A percentile compares a stretch with the other conserved stretches of the same genome.
phyloP scores from a whole-genome alignment of 2,797 vertebrate species.

The Arrhamphus sclerolepis region DNA sequence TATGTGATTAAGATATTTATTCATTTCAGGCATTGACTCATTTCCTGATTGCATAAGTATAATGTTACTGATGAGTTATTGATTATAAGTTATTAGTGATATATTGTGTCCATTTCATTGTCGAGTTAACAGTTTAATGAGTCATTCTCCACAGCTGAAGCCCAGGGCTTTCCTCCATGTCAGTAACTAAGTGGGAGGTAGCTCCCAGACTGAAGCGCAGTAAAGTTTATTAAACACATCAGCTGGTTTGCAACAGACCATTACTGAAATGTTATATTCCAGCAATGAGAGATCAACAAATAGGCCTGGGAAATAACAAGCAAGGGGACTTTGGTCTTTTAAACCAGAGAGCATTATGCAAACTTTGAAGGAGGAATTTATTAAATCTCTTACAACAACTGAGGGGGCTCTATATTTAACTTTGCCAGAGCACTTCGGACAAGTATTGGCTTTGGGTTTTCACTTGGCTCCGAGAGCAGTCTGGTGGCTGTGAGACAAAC shows the following conservation, averaged over 20 bases:
- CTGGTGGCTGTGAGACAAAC: slow-evolving; percentile 79
- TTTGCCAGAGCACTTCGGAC: slow-evolving; percentile 78
- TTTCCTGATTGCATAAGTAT: not conserved
- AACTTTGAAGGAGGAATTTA: slow-evolving; percentile 77
- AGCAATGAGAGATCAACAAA: slow-evolving; percentile 74
- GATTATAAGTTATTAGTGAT: slow-evolving; percentile 28
- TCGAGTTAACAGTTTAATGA: slow-evolving; percentile 52
- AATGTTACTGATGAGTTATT: slow-evolving; percentile 11
- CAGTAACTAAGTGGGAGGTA: slow-evolving; percentile 70
- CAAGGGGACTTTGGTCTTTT: slow-evolving; percentile 68
- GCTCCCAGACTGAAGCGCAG: slow-evolving; percentile 68
- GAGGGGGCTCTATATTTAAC: slow-evolving; percentile 82
- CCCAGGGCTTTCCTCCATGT: slow-evolving; percentile 37
- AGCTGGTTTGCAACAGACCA: slow-evolving; percentile 75
- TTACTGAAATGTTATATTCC: slow-evolving; percentile 71
- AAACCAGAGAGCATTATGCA: slow-evolving; percentile 71
- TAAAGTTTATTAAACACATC: slow-evolving; percentile 81
- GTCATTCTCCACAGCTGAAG: slow-evolving; percentile 50
- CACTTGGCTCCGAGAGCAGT: slow-evolving; percentile 79
- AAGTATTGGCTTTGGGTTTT: slow-evolving; percentile 72
- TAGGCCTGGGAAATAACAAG: slow-evolving; percentile 72
- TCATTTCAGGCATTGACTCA: slow-evolving; percentile 1
- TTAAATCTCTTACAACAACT: slow-evolving; percentile 79
- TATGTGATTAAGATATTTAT: too few species aligned
- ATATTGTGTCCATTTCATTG: slow-evolving; percentile 35